phyloP scores from a whole-genome alignment of 2,888 invertebrate species.

The Mimachlamys varia region DNA sequence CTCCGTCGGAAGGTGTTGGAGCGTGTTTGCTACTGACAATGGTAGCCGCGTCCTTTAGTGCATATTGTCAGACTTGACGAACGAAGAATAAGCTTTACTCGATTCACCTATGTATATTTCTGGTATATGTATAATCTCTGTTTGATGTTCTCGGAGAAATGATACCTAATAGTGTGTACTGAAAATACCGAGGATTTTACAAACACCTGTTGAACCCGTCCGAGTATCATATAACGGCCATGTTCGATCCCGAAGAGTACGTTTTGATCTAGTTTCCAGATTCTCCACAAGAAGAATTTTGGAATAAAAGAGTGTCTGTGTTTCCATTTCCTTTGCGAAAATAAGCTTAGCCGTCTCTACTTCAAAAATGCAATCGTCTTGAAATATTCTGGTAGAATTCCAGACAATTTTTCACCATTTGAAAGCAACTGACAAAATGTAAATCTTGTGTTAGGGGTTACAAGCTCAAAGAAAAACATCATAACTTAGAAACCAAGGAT shows the following conservation, averaged over 20 bases:
- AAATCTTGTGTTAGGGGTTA: too few relatives aligned
- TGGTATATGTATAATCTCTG: constrained; percentile 26
- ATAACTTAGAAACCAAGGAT: too few relatives aligned
- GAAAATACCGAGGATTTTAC: background rate
- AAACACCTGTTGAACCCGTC: constrained; percentile 18
- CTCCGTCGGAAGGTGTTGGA: background rate
- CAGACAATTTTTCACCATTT: background rate
- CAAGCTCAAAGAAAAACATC: too few relatives aligned
- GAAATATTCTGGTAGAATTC: background rate
- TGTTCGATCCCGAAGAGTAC: background rate
- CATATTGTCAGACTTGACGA: constrained; percentile 18
- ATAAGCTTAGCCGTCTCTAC: background rate
- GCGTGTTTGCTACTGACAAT: background rate
- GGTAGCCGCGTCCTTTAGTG: background rate
- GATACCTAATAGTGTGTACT: background rate
- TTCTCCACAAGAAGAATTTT: background rate
- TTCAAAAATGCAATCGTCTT: background rate
- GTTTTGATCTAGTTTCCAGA: constrained; percentile 10
- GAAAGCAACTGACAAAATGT: too few relatives aligned
- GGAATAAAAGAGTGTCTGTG: background rate
- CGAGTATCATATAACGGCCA: background rate
- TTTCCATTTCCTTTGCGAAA: background rate
- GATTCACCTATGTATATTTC: constrained; percentile 18
- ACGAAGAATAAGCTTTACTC: constrained; percentile 8
- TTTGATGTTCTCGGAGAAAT: constrained; percentile 12